Evolutionary conservation across 1,140 invertebrate genomes (phyloP), one percentile per base, ranked within the genome.

Genomic region (Aphelenchoides besseyi): DNA sequence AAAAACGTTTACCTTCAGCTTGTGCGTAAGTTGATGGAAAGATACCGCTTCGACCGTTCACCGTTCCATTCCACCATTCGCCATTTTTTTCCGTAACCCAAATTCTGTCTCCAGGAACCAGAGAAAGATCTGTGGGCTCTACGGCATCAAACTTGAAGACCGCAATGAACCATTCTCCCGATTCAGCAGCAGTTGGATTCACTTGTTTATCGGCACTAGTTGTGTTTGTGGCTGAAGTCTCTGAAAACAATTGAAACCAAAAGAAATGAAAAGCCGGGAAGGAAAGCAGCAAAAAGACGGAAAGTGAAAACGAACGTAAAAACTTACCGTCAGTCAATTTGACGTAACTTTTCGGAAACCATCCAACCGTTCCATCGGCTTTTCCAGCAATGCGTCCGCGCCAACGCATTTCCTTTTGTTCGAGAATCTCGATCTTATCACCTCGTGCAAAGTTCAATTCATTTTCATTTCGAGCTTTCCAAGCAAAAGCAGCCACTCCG

Each of bases 61-160:
- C 90, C 61, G 89, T 89, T 37, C 96, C 96, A 8, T 94, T 96
- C 95, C 95, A 98, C 95, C 95, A 98, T 83, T 98, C 94, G 3
- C 93, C 94, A 74, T 96, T 93, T 74, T 92, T 90, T 75, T 94
- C 90, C 2, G 89, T 89, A 0, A 96, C 93, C 71, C 90, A 87
- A 66, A 98, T 91, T 69, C 91, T 88, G 85, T 98, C 95, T 0
- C 94, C 94, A 68, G 91, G 91, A 77, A 91, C 90, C 85, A 98
- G 97, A 57, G 88, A 90, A 35, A 98, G 87, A 87, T 98, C 96
- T 5, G 93, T 94, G 0, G 90, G 87, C 86, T 98, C 95, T 9
- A 88, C 86, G 0, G 95, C 97, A 52, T 90, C 81, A 72, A 89
- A 89, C 30, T 81, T 78, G 79, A 87, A 89, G 69, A 88, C 83